phyloP scores from a whole-genome alignment of 2,797 vertebrate genomes.

The Yasuhikotakia modesta region DNA sequence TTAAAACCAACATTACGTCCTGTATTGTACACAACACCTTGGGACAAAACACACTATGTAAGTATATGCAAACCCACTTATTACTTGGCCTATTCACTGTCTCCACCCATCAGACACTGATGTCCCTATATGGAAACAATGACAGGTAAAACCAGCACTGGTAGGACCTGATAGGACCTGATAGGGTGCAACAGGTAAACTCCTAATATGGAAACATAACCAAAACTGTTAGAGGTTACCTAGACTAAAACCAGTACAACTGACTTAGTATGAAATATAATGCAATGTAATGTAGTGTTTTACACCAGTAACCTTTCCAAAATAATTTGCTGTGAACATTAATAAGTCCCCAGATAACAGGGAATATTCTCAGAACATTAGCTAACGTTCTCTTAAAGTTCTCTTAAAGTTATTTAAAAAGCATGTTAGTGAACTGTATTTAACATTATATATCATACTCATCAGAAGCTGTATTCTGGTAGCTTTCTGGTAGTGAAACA shows the following conservation, averaged over 20 bases:
- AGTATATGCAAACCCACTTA: slow-evolving; percentile 62
- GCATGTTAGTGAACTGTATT: no score
- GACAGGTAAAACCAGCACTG: slow-evolving; percentile 61
- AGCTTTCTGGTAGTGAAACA: no score
- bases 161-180: not conserved
- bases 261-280: not conserved
- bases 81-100: slow-evolving; percentile 57
- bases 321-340: not conserved
- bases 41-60: not conserved
- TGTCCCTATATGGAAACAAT: slow-evolving; percentile 75
- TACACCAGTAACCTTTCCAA: not conserved
- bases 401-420: no score
- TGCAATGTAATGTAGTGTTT: not conserved
- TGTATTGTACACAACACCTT: not conserved
- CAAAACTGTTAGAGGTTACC: slow-evolving; percentile 4
- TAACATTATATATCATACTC: no score
- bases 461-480: no score
- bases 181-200: slow-evolving; percentile 62
- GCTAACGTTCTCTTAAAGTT: no score
- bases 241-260: not conserved
- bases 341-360: no score
- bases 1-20: not conserved
- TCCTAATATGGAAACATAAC: slow-evolving; percentile 47
- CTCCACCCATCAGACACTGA: slow-evolving; percentile 35
- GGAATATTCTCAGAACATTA: no score